Percentiles rank a stretch among this genome's conserved stretches.
Evolutionary conservation across 2,113 vertebrate genomes (phyloP).

Genomic region (Cryptomyrus ogoouensis): DNA sequence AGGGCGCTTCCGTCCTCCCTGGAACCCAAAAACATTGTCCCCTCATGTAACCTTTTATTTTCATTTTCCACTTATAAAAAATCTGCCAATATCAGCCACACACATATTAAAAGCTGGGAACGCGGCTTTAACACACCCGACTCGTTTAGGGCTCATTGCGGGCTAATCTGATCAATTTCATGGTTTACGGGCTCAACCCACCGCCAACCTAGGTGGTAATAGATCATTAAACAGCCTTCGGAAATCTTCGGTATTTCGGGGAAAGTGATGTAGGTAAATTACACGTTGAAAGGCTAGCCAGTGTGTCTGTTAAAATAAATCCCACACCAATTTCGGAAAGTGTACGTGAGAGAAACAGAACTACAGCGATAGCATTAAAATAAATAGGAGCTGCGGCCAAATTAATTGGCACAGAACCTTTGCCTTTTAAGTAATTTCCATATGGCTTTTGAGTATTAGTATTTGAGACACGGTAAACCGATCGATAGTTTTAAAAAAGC

Average conservation of each 20-base stretch:
- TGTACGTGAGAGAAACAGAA: slow-evolving; percentile 21
- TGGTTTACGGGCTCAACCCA: slow-evolving; percentile 48
- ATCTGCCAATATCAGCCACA: slow-evolving; percentile 40
- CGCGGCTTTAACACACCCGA: slow-evolving; percentile 44
- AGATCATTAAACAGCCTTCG: slow-evolving; percentile 52
- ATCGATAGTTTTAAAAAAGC: not conserved
- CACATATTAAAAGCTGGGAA: slow-evolving; percentile 34
- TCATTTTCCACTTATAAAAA: slow-evolving; percentile 30
- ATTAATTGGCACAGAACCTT: not conserved
- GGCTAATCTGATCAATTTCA: slow-evolving; percentile 71
- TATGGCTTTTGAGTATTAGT: not conserved
- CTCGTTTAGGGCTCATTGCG: slow-evolving; percentile 51
- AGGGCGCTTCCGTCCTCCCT: slow-evolving; percentile 17
- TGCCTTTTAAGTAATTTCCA: not conserved
- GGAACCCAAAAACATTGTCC: slow-evolving; percentile 30
- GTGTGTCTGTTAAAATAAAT: slow-evolving; percentile 17
- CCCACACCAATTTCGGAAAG: slow-evolving; percentile 26
- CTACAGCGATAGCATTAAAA: not conserved
- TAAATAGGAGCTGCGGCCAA: not conserved
- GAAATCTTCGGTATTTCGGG: slow-evolving; percentile 43
- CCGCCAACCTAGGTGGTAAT: slow-evolving; percentile 51
- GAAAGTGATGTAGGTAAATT: slow-evolving; percentile 29
- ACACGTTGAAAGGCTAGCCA: slow-evolving; percentile 12
- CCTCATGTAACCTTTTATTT: slow-evolving; percentile 42
- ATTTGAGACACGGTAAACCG: not conserved